Conservation (phyloP, 2,797 vertebrate species). For the Enteromius anoplus region DNA sequence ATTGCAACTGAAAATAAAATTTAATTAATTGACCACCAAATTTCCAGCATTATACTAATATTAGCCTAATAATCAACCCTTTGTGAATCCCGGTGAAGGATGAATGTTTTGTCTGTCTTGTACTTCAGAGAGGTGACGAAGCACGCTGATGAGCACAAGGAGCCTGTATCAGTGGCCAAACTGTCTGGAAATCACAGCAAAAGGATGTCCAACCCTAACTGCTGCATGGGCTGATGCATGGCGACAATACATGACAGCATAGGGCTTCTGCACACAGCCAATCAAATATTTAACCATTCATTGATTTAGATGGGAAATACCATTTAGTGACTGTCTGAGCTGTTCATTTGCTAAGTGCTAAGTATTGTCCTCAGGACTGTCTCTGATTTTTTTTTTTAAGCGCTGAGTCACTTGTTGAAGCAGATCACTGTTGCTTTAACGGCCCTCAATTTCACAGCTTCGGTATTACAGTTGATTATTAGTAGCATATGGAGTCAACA, state of each 20-base stretch:
- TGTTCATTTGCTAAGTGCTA: background rate
- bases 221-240: conserved; percentile 76
- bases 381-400: background rate
- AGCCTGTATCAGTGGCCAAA: conserved; percentile 77
- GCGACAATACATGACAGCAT: conserved; percentile 1
- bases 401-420: background rate
- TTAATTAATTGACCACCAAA: background rate
- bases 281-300: conserved; percentile 8
- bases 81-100: background rate
- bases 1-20: background rate
- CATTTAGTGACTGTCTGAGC: too few species aligned
- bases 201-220: conserved; percentile 81
- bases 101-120: conserved; percentile 17
- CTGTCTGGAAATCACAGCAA: conserved; percentile 75
- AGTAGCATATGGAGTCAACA: background rate
- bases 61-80: background rate
- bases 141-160: conserved; percentile 74
- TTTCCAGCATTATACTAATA: background rate
- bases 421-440: background rate
- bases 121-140: conserved; percentile 87
- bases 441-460: background rate
- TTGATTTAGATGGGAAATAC: background rate
- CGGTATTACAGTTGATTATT: background rate
- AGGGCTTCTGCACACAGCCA: background rate
- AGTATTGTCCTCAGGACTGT: conserved; percentile 15